These are phyloP conservation scores for Zoanthus gigantus DNA, from an alignment of 92 coral and sea anemone species.

Conservation along the genomic window DNA sequence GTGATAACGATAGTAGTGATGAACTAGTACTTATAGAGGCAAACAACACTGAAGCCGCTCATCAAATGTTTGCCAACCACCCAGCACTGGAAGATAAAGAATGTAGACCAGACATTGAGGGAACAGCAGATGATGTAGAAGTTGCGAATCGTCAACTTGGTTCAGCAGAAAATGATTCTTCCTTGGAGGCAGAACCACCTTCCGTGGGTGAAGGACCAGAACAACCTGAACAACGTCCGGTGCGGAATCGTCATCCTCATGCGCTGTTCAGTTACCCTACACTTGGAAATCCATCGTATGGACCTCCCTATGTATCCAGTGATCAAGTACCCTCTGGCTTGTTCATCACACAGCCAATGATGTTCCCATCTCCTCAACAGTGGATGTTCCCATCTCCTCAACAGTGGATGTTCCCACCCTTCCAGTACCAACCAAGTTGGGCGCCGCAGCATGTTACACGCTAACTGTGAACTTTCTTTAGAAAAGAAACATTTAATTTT, in stretches of 20 bases:
- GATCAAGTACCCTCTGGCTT: conserved; percentile 11
- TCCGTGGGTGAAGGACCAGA: not conserved
- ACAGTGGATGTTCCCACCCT: conserved; percentile 2
- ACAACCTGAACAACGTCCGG: conserved; percentile 14
- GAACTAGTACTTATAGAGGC: conserved; percentile 23
- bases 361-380: not conserved
- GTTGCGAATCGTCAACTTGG: conserved; percentile 16
- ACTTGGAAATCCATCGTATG: conserved; percentile 18
- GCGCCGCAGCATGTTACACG: conserved; percentile 4
- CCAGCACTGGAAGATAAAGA: conserved; percentile 12
- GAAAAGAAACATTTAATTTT: not conserved
- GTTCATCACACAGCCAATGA: not conserved
- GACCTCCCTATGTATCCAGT: conserved; percentile 32
- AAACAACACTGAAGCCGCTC: not conserved
- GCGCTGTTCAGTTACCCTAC: conserved; percentile 17
- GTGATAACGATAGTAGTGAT: conserved; percentile 13
- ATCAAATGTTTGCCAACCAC: conserved; percentile 7
- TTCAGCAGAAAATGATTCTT: not conserved
- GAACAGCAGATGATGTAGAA: not conserved
- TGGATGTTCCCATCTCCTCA: not conserved
- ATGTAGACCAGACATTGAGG: conserved; percentile 5
- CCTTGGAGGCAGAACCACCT: conserved; percentile 13
- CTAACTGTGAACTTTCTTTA: conserved; percentile 6
- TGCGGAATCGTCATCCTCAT: conserved; percentile 8
- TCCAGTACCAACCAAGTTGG: conserved; percentile 10